Base-by-base conservation (phyloP, 2,888 invertebrate species). In the Noctua comes region DNA sequence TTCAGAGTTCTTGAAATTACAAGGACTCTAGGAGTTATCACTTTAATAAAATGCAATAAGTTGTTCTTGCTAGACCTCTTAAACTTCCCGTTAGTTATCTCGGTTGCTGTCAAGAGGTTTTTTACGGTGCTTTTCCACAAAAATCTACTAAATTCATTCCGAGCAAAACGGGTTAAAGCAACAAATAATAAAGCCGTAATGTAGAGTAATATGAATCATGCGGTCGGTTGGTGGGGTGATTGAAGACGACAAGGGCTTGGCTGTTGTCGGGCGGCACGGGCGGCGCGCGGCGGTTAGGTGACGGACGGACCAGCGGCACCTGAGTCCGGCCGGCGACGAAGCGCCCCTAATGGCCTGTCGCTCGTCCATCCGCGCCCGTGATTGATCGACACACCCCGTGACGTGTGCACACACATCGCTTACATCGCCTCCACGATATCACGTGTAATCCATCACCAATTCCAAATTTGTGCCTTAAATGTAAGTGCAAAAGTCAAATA, bases 291-390 rank as follows among this genome's bases (percentile, higher is more conserved):
- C 75, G 83, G 80, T 48, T 87, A 88, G 88, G 90, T 89, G 87
- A 86, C 87, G 89, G 87, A 79, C 84, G 85, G 82, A 89, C 83
- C 84, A 84, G 73, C 90, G 91, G 91, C 94, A 95, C 95, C 95
- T 95, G 95, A 92, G 93, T 92, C 86, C 88, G 88, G 85, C 86
- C 88, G 88, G 85, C 93, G 92, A 92, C 92, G 91, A 91, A 91
- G 90, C 93, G 91, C 91, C 93, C 80, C 96, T 96, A 96, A 96
- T 96, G 96, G 96, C 93, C 94, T 96, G 96, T 96, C 96, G 93
- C 91, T 91, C 94, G 95, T 95, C 95, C 95, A 94, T 95, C 95
- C 94, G 92, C 92, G 91, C 85, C 92, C 82, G 94, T 96, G 96
- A 96, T 96, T 96, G 96, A 96, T 96, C 95, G 96, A 94, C 95